These are phyloP conservation scores for Cercocebus atys DNA, from an alignment of 2,113 vertebrate genomes.

Conservation along the genomic window DNA sequence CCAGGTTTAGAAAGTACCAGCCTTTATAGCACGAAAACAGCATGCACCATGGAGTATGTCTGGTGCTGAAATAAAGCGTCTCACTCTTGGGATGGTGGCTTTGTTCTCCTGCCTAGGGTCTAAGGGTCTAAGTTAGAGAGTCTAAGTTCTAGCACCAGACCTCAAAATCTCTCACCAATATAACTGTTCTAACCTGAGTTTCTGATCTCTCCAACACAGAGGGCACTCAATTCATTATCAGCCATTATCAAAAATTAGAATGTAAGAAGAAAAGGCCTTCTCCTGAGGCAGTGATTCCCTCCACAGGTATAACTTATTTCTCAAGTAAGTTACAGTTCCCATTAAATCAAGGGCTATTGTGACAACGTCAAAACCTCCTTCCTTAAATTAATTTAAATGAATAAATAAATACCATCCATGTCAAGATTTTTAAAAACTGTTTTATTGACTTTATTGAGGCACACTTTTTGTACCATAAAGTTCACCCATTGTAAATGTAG, in stretches of 20 bases:
- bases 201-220: too few relatives aligned
- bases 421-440: neutral
- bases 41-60: rapidly evolving
- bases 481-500: neutral
- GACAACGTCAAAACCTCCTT: neutral
- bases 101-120: neutral
- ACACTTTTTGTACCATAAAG: neutral
- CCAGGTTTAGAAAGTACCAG: neutral
- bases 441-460: neutral
- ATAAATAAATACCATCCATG: neutral
- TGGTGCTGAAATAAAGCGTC: neutral
- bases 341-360: neutral
- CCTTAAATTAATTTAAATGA: neutral
- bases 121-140: neutral
- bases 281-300: neutral
- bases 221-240: neutral
- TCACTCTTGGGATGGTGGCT: neutral
- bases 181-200: neutral
- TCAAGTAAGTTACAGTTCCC: too few relatives aligned
- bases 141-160: neutral
- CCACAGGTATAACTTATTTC: too few relatives aligned
- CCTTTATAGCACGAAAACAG: neutral
- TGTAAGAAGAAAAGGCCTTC: neutral
- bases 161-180: neutral
- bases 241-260: neutral